Conservation (phyloP, 2,113 vertebrate species). For the Dissostichus mawsoni region DNA sequence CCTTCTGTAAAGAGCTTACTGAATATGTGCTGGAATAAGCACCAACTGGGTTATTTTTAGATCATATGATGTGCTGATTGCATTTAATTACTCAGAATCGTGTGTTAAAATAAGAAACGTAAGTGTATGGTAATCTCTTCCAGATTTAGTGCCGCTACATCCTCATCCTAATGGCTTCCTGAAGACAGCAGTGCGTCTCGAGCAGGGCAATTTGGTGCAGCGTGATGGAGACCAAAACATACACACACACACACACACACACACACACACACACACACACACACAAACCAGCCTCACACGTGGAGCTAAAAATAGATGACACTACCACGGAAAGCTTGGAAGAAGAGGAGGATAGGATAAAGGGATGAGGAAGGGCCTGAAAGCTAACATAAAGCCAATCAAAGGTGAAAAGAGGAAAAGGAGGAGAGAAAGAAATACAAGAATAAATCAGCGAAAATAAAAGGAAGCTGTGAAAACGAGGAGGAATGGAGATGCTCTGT, state of each 20-base stretch:
- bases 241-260: constrained; percentile 50
- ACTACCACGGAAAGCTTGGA: constrained; percentile 53
- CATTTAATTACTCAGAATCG: constrained; percentile 53
- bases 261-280: constrained; percentile 42
- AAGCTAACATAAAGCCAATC: constrained; percentile 31
- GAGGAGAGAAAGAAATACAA: constrained; percentile 19
- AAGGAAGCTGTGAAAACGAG: neutral
- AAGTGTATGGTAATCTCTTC: constrained; percentile 44
- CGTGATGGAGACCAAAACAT: constrained; percentile 65
- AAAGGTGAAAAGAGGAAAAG: constrained; percentile 28
- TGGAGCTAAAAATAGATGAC: constrained; percentile 83
- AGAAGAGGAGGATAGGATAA: constrained; percentile 37
- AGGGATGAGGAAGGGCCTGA: constrained; percentile 36
- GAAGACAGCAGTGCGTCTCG: constrained; percentile 60
- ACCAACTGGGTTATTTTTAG: constrained; percentile 46
- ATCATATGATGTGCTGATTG: constrained; percentile 53
- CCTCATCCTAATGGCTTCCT: constrained; percentile 50
- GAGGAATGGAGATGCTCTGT: constrained; percentile 11
- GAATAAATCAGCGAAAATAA: neutral
- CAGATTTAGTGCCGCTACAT: constrained; percentile 36
- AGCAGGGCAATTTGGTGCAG: constrained; percentile 53
- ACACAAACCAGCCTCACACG: constrained; percentile 52
- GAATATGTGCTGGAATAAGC: constrained; percentile 33
- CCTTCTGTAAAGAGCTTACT: neutral
- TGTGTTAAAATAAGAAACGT: constrained; percentile 48